These are phyloP conservation scores for Rhimphoctona megacephalus DNA, from an alignment of 2,888 invertebrate species.

Conservation along the genomic window DNA sequence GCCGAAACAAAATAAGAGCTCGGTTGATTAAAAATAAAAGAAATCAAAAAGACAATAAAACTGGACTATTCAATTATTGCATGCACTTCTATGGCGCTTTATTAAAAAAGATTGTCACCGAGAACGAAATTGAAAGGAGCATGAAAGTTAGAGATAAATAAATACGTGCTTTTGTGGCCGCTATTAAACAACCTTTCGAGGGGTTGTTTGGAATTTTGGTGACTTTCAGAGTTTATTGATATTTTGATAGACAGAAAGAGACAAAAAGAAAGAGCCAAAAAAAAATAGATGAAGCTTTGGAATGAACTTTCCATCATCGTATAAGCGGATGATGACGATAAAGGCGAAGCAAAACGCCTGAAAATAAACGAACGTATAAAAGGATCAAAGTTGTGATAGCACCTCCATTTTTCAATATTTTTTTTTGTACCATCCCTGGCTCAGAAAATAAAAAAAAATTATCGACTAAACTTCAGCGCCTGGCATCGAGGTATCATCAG, in stretches of 20 bases:
- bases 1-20: background rate
- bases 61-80: background rate
- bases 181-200: too few species aligned
- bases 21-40: too few species aligned
- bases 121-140: too few species aligned
- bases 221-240: background rate
- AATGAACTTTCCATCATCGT: constrained; percentile 32
- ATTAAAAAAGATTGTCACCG: too few species aligned
- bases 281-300: constrained; percentile 5
- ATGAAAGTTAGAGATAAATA: too few species aligned
- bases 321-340: constrained; percentile 44
- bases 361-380: constrained; percentile 5
- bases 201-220: background rate
- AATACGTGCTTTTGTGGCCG: background rate
- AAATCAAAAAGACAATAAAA: background rate
- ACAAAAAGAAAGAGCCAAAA: background rate
- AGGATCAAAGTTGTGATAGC: background rate
- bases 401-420: background rate
- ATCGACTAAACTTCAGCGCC: background rate
- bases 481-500: background rate
- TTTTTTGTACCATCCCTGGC: background rate
- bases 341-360: background rate
- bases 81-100: background rate
- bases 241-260: background rate
- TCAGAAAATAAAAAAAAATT: background rate